Conservation (phyloP, 2,113 vertebrate species). For the Platycercus adscitus region DNA sequence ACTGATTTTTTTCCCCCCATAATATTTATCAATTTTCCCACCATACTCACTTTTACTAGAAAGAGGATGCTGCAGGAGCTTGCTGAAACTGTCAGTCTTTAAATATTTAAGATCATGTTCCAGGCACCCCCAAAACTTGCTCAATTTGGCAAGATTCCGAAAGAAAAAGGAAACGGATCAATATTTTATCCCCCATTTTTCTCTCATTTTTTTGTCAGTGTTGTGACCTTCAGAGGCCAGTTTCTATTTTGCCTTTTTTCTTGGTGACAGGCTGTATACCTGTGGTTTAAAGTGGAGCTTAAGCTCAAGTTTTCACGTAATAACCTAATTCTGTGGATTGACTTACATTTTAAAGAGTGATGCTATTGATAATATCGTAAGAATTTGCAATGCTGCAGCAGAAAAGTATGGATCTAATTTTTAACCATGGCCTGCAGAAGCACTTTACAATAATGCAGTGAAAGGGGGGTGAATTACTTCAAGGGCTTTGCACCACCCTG, state of each 20-base stretch:
- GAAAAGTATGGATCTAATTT: background rate
- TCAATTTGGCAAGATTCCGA: background rate
- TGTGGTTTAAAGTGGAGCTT: background rate
- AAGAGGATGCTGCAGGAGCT: background rate
- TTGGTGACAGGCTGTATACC: background rate
- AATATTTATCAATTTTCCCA: background rate
- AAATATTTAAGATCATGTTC: background rate
- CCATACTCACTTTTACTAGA: background rate
- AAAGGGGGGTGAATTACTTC: background rate
- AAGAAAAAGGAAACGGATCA: background rate
- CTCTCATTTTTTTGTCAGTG: background rate
- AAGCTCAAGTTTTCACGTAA: background rate
- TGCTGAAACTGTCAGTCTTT: background rate
- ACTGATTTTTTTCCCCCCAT: background rate
- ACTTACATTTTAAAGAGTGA: background rate
- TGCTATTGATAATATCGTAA: background rate
- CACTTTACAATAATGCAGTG: background rate
- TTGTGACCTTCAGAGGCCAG: background rate
- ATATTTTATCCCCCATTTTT: accelerated
- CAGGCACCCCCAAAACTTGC: background rate
- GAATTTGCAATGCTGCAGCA: background rate
- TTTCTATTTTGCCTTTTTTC: background rate
- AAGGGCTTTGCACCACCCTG: background rate
- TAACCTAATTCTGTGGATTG: background rate
- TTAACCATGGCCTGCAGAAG: background rate